Conservation (phyloP, 1,140 invertebrate genomes). For the Pollicipes pollicipes region DNA sequence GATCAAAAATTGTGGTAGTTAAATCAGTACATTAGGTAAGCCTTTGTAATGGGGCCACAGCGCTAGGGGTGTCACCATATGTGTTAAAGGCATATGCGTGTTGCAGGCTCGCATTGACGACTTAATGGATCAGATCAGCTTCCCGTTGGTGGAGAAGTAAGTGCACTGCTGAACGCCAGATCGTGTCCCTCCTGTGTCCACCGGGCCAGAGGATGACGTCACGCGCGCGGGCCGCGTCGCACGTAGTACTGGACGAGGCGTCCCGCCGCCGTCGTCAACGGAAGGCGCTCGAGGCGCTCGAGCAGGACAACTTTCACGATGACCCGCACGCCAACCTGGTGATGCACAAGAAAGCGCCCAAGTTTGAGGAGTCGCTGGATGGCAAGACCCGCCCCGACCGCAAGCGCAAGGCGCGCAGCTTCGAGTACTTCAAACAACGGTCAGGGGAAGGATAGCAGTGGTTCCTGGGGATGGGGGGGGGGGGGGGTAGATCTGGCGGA, state of each 20-base stretch:
- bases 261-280: constrained; percentile 62
- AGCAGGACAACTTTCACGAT: constrained; percentile 93
- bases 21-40: no score
- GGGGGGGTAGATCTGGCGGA: no score
- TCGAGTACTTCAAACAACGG: constrained; percentile 76
- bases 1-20: no score
- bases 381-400: constrained; percentile 42
- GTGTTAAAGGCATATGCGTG: no score
- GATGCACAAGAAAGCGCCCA: constrained; percentile 80
- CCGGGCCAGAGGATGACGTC: no score
- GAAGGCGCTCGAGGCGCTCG: constrained; percentile 84
- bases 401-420: constrained; percentile 58
- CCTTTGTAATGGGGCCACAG: no score
- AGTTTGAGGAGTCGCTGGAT: constrained; percentile 74
- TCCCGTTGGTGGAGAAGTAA: constrained; percentile 59
- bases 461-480: no score
- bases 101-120: constrained; percentile 48
- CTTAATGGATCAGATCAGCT: constrained; percentile 88
- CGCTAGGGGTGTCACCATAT: no score
- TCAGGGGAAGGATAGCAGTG: no score
- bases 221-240: neutral
- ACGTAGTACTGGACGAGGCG: constrained; percentile 60
- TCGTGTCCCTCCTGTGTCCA: no score
- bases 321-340: constrained; percentile 90
- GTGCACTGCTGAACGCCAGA: no score